phyloP scores from a whole-genome alignment of 2,888 invertebrate species.

The Adela reaumurella region DNA sequence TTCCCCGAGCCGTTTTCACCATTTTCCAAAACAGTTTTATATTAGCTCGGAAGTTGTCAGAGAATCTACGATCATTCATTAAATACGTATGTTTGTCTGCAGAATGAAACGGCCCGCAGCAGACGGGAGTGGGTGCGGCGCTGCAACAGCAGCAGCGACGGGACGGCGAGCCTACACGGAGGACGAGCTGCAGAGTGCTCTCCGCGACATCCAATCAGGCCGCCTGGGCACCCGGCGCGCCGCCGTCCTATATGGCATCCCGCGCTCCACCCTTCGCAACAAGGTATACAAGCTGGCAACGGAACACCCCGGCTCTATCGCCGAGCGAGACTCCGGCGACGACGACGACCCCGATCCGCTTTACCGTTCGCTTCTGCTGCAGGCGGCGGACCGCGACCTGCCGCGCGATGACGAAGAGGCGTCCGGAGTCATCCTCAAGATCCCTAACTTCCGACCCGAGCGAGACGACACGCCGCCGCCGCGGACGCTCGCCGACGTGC shows the following conservation, averaged over 20 bases:
- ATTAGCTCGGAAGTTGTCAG: too few relatives aligned
- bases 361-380: slow-evolving; percentile 20
- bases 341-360: slow-evolving; percentile 8
- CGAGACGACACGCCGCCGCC: slow-evolving; percentile 44
- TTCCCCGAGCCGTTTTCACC: too few relatives aligned
- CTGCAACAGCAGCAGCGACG: slow-evolving; percentile 10
- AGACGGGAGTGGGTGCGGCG: slow-evolving; percentile 18
- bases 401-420: slow-evolving; percentile 48
- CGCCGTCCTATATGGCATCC: slow-evolving; percentile 94
- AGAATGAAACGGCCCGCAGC: slow-evolving; percentile 39
- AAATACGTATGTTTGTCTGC: slow-evolving; percentile 18
- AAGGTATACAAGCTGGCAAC: slow-evolving; percentile 84
- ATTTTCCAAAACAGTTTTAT: too few relatives aligned
- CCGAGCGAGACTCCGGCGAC: slow-evolving; percentile 36
- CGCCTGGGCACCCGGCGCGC: slow-evolving; percentile 90
- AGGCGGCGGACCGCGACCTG: slow-evolving; percentile 29
- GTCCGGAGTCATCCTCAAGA: slow-evolving; percentile 79
- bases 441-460: slow-evolving; percentile 81
- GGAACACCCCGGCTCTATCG: slow-evolving; percentile 66
- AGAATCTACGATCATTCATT: too few relatives aligned
- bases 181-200: slow-evolving; percentile 90
- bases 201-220: slow-evolving; percentile 90
- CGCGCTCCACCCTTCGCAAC: slow-evolving; percentile 92
- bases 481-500: slow-evolving; percentile 30
- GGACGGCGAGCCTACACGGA: slow-evolving; percentile 88